Evolutionary conservation across 2,113 vertebrate genomes (phyloP).

Genomic region (Aspidoscelis tigris): DNA sequence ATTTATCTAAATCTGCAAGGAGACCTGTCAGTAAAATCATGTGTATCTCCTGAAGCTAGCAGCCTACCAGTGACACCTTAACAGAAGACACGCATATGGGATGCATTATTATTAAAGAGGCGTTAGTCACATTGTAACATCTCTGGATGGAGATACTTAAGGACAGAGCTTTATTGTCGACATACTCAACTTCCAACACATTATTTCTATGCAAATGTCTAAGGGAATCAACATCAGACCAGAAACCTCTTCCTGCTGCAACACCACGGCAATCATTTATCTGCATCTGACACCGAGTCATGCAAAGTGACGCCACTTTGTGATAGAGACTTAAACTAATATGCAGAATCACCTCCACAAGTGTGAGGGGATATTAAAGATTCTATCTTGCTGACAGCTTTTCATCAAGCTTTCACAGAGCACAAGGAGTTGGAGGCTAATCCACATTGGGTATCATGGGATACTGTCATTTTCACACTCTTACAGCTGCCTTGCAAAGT

Average conservation of each 20-base stretch:
- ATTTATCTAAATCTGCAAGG: conserved; percentile 29
- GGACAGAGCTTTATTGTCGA: conserved; percentile 34
- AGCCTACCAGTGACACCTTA: conserved; percentile 31
- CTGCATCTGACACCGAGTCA: conserved; percentile 33
- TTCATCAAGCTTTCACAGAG: conserved; percentile 47
- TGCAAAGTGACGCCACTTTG: conserved; percentile 26
- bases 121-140: conserved; percentile 18
- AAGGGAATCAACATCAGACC: conserved; percentile 30
- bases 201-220: conserved; percentile 43
- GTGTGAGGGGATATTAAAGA: conserved; percentile 73
- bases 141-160: conserved; percentile 35
- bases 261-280: conserved; percentile 42
- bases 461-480: conserved; percentile 62
- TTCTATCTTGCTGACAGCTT: conserved; percentile 66
- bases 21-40: conserved; percentile 18
- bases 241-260: conserved; percentile 9
- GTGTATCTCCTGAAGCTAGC: conserved; percentile 5
- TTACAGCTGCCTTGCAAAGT: conserved; percentile 49
- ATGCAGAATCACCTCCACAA: conserved; percentile 52
- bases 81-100: neutral
- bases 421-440: conserved; percentile 49
- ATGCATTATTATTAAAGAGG: conserved; percentile 36
- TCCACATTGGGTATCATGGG: conserved; percentile 54
- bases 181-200: conserved; percentile 39
- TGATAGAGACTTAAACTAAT: conserved; percentile 63